Evolutionary conservation across 1,140 invertebrate genomes (phyloP), one percentile per base, ranked within the genome.

Genomic region (Homarus americanus): DNA sequence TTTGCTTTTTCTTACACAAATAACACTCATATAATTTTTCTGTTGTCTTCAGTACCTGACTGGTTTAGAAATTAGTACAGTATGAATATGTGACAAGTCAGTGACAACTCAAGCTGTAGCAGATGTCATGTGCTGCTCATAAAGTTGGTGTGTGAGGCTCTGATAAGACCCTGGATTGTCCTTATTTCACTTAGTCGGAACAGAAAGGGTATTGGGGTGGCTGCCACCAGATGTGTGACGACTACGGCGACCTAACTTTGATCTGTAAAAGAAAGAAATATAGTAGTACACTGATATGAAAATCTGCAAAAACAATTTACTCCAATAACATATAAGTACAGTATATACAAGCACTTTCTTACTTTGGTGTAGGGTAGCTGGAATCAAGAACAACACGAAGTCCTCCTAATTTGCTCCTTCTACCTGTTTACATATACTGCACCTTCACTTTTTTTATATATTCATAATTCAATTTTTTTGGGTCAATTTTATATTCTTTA

Each of bases 161-260:
- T 38, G 17, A 28, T 63, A 58, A 15, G 32, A 44, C 72, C 34
- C 41, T 38, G 38, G 82, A 79, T 79, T 72, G 40, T 66, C 82
- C 82, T 40, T 72, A 44, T 85, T 49, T 92, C 91, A 92, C 53
- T 92, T 92, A 34, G 86, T 66, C 41, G 91, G 85, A 32, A 92
- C 69, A 69, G 89, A 91, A 49, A 92, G 92, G 36, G 92, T 91
- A 53, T 85, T 89, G 79, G 90, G 90, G 82, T 92, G 92, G 78
- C 82, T 92, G 49, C 92, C 90, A 40, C 90, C 92, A 24, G 90
- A 92, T 53, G 92, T 92, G 89, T 92, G 92, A 12, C 92, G 92
- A 32, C 89, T 89, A 7, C 92, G 85, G 40, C 90, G 79, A 34
- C 90, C 92, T 41, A 92, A 82, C 76, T 91, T 92, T 66, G 92